A percentile compares a stretch with the other conserved stretches of the same genome.
Evolutionary conservation across 1,140 invertebrate species (phyloP).

Genomic region (Solenopsis fugax): DNA sequence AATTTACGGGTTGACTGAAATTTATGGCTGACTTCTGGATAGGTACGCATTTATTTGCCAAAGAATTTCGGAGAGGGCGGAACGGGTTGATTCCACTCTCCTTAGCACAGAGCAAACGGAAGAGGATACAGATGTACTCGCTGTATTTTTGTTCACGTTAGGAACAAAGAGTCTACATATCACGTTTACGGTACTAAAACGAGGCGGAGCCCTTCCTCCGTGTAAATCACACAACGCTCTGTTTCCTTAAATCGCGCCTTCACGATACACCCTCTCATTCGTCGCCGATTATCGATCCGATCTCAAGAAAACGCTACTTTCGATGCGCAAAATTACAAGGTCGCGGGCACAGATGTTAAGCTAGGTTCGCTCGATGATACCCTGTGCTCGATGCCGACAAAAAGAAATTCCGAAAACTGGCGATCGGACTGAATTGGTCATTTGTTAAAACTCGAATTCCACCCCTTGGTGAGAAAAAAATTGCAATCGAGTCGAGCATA

Average conservation of each 20-base stretch:
- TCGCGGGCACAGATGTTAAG: constrained; percentile 5
- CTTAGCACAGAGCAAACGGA: neutral
- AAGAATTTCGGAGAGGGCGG: constrained; percentile 28
- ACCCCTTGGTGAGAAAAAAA: neutral
- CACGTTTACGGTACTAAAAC: constrained; percentile 34
- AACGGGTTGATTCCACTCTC: neutral
- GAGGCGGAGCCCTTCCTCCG: neutral
- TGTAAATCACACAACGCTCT: constrained; percentile 34
- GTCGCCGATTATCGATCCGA: constrained; percentile 44
- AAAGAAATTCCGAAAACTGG: neutral
- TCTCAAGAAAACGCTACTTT: constrained; percentile 33
- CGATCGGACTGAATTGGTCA: neutral
- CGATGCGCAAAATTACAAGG: constrained; percentile 34
- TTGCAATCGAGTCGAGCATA: neutral
- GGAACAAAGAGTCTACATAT: constrained; percentile 53
- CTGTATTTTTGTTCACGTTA: constrained; percentile 35
- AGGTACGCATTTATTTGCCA: constrained; percentile 8
- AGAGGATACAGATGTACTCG: constrained; percentile 14
- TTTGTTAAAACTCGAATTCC: neutral
- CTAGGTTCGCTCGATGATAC: neutral
- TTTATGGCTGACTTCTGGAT: constrained; percentile 7
- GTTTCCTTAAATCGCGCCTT: constrained; percentile 4
- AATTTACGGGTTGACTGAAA: constrained; percentile 21
- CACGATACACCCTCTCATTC: neutral
- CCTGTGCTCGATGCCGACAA: neutral